Base-by-base conservation (phyloP, 35 echinoderm and acorn worm genomes). In the Strongylocentrotus purpuratus region DNA sequence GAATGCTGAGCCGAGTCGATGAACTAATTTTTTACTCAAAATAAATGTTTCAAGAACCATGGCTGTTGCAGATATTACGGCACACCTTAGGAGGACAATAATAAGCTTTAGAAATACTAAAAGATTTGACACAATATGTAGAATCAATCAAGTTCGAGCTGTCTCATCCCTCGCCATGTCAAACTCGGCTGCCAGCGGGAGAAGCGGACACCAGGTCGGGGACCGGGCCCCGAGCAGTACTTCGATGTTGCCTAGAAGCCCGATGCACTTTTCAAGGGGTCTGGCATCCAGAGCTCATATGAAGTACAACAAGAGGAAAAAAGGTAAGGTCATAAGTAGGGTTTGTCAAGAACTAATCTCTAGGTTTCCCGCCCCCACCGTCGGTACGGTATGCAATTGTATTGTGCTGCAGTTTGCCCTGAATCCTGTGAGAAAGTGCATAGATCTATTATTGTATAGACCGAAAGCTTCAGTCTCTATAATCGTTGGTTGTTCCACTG, bases 221-320 rank as follows among this genome's bases (percentile, higher is more conserved):
- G 65, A n/a, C 65, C 65, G 4, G 65, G 4, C 22, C 65, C 15
- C 25, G 65, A 78, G 65, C 20, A n/a, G 7, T n/a, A 28, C 7
- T 3, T 78, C 28, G 65, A 2, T 22, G 65, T 78, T 78, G 65
- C 18, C 65, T 22, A 78, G 65, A 78, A 78, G 65, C 65, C 65
- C 65, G 22, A 78, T 78, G 4, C 20, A 59, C 11, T 11, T 59
- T 5, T 89, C 87, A 45, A 33, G 87, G 45, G 87, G 87, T 18
- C 32, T 89, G 87, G 87, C 87, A 45, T 89, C 87, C 32, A 89
- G 33, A 46, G 87, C 87, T 46, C 87, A 89, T 31, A 89, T 46
- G 45, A 89, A 33, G 8, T 89, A 89, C 45, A 46, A 33, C 87
- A 89, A 89, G 45, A 89, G 87, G 32, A 89, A 89, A 46, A 89